phyloP scores from a whole-genome alignment of 2,113 vertebrate species.

The Mastomys coucha region DNA sequence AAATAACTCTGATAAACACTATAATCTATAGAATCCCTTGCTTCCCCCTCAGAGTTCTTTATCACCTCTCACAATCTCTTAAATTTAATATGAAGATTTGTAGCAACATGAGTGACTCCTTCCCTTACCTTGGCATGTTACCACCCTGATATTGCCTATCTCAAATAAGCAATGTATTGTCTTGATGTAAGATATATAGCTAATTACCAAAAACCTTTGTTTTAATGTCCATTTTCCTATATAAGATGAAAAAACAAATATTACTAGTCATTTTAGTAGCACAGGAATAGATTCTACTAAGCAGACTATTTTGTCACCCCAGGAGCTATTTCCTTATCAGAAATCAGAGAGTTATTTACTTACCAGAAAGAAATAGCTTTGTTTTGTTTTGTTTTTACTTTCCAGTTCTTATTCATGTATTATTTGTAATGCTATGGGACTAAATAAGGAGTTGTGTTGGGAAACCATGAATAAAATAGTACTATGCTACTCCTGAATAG shows the following conservation, averaged over 20 bases:
- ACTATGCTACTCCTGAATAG: not conserved
- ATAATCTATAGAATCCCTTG: conserved; percentile 2
- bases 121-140: not conserved
- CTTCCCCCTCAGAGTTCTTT: not conserved
- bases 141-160: not conserved
- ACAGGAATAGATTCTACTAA: not conserved
- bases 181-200: not conserved
- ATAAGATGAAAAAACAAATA: conserved; percentile 34
- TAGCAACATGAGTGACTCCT: not conserved
- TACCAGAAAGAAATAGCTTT: not conserved
- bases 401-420: not conserved
- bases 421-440: not conserved
- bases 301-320: not conserved
- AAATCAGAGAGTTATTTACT: conserved; percentile 2
- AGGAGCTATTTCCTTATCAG: not conserved
- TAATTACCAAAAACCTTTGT: not conserved
- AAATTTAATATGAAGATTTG: conserved; percentile 8
- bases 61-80: not conserved
- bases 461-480: not conserved
- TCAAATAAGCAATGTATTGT: conserved; percentile 8
- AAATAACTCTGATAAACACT: not conserved
- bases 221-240: not conserved
- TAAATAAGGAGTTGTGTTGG: not conserved
- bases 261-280: not conserved
- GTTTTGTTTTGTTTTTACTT: not conserved